phyloP scores from a whole-genome alignment of 2,888 invertebrate species.

The Diarsia rubi region DNA sequence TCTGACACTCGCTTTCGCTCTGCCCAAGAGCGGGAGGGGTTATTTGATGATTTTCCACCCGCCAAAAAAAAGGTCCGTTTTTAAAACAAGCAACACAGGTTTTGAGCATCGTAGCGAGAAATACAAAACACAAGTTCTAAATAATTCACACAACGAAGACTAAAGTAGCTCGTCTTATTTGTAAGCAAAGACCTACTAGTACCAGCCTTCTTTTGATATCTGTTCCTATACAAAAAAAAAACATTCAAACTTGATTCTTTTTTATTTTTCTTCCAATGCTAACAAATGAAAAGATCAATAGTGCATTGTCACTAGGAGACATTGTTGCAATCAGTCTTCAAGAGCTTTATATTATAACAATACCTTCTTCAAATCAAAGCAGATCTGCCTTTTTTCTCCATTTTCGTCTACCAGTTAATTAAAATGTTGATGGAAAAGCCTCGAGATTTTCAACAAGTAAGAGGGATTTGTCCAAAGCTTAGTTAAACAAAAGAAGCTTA shows the following conservation, averaged over 20 bases:
- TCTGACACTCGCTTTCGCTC: too few species aligned
- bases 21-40: too few species aligned
- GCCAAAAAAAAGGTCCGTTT: too few species aligned
- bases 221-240: too few species aligned
- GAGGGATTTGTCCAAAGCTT: conserved; percentile 13
- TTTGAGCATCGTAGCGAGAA: neutral
- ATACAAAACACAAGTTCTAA: neutral
- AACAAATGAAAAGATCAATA: neutral
- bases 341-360: neutral
- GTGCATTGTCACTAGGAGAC: neutral
- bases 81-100: neutral
- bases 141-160: neutral
- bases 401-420: conserved; percentile 31
- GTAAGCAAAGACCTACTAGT: conserved; percentile 5
- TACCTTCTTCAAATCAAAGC: conserved; percentile 10
- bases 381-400: neutral
- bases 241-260: neutral
- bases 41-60: too few species aligned
- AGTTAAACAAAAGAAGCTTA: conserved; percentile 30
- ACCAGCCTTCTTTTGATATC: neutral
- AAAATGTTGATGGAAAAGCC: conserved; percentile 21
- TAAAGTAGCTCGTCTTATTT: neutral
- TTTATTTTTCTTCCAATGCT: neutral
- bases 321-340: neutral
- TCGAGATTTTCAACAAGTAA: conserved; percentile 25